Base-by-base conservation (phyloP, 2,888 invertebrate genomes). In the Eudasyphora cyanicolor region DNA sequence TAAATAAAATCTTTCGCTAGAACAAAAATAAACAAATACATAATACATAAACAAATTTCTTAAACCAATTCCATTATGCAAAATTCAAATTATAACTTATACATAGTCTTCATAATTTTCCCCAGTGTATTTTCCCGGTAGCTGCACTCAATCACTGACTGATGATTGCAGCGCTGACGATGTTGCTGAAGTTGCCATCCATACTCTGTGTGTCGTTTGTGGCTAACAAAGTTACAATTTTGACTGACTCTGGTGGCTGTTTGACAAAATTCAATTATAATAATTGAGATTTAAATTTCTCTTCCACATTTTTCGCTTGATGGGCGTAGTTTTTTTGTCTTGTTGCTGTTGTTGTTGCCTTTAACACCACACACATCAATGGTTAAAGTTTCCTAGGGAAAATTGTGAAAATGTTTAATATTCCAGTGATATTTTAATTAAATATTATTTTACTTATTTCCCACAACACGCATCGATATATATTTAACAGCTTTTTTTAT, bases 231-330 rank as follows among this genome's bases (percentile, higher is more conserved):
- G 57, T 57, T 57, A 57, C 57, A 57, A 14, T 57, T 57, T 57
- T 57, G 57, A 57, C 57, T 24, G 57, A 57, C 57, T 57, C 57
- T 57, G 57, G 57, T 57, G 57, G 54, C 27, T 24, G 57, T 57
- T 57, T 57, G 57, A 57, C 57, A 57, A 57, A 57, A 57, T 57
- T 57, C 57, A 57, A 57, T 57, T 57, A 57, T 57, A 57, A 57
- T 57, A 57, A 57, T 57, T 57, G 57, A 57, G 27, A 57, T 57
- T 57, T 57, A 57, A 57, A 57, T 57, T 51, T 45, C n/a, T 45
- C 45, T 45, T 57, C 57, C 57, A 27, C 27, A 12, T 27, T 57
- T 57, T 57, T 27, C 12, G 57, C 24, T 12, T 45, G 49, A 10
- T n/a, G n/a, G n/a, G 45, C n/a, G n/a, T n/a, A n/a, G n/a, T n/a